Evolutionary conservation across 2,113 vertebrate genomes (phyloP).

Genomic region (Accipiter virgatus): DNA sequence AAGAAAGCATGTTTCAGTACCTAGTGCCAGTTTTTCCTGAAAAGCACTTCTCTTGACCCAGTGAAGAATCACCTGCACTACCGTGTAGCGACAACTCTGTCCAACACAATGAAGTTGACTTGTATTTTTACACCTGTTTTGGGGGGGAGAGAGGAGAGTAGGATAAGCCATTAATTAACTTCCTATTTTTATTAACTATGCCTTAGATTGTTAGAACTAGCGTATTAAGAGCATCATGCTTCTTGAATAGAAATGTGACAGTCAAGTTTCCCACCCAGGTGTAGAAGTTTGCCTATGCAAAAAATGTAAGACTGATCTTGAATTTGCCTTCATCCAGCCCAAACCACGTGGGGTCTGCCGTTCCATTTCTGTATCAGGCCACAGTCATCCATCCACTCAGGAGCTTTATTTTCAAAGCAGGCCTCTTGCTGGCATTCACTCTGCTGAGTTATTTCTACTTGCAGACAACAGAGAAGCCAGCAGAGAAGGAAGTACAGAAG

Average conservation of each 20-base stretch:
- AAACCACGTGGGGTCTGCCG: not conserved
- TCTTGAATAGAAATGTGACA: not conserved
- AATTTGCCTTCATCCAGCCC: not conserved
- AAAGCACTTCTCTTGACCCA: not conserved
- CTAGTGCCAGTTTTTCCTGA: not conserved
- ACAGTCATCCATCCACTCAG: not conserved
- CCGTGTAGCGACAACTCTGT: fast-evolving
- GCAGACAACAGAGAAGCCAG: not conserved
- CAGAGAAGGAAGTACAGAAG: not conserved
- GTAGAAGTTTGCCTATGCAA: not conserved
- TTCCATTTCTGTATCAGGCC: not conserved
- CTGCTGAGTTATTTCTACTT: not conserved
- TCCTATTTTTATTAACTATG: not conserved
- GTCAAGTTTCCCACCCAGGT: not conserved
- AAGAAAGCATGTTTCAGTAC: not conserved
- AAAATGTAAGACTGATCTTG: not conserved
- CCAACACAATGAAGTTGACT: not conserved
- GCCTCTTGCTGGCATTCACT: not conserved
- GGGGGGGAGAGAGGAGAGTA: not conserved
- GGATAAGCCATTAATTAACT: not conserved
- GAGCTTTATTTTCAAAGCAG: not conserved
- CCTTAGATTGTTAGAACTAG: not conserved
- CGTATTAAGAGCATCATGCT: not conserved
- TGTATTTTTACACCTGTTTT: not conserved
- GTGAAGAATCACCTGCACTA: not conserved